A percentile compares a stretch with the other conserved stretches of the same genome.
Evolutionary conservation across 2,888 invertebrate genomes (phyloP).

Genomic region (Lymantria monacha): DNA sequence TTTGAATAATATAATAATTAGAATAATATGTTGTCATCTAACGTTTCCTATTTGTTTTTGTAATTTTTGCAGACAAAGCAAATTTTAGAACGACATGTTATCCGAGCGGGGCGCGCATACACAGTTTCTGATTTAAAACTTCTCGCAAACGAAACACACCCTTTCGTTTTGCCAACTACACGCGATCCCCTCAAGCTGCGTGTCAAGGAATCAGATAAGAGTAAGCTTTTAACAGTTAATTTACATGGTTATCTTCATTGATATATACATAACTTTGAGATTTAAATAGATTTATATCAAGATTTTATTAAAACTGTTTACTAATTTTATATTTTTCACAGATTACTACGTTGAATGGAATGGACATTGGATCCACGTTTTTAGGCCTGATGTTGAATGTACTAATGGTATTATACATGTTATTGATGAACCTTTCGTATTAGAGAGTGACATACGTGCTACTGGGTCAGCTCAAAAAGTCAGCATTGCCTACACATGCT

Average conservation of each 20-base stretch:
- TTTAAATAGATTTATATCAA: conserved; percentile 16
- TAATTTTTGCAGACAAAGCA: conserved; percentile 85
- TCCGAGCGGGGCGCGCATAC: conserved; percentile 89
- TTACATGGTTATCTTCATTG: conserved; percentile 37
- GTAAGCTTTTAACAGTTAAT: conserved; percentile 54
- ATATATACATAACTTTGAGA: conserved; percentile 16
- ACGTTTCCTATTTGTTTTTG: neutral
- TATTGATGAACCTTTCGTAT: conserved; percentile 93
- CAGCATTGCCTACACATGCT: conserved; percentile 39
- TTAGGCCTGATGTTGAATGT: conserved; percentile 96
- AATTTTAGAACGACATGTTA: conserved; percentile 93
- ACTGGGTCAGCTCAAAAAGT: conserved; percentile 72
- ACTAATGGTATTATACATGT: conserved; percentile 98
- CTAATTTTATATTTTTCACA: conserved; percentile 51
- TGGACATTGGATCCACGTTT: conserved; percentile 90
- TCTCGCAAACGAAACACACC: conserved; percentile 85
- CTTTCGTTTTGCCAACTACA: conserved; percentile 86
- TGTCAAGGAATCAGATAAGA: conserved; percentile 89
- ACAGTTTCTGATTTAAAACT: conserved; percentile 90
- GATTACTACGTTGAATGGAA: conserved; percentile 94
- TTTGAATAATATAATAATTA: neutral
- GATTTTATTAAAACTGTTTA: conserved; percentile 1
- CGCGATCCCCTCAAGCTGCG: conserved; percentile 88
- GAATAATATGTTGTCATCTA: too few relatives aligned
- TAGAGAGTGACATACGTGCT: conserved; percentile 91